Evolutionary conservation across 1,140 invertebrate species (phyloP).

Genomic region (Notospermus geniculatus): DNA sequence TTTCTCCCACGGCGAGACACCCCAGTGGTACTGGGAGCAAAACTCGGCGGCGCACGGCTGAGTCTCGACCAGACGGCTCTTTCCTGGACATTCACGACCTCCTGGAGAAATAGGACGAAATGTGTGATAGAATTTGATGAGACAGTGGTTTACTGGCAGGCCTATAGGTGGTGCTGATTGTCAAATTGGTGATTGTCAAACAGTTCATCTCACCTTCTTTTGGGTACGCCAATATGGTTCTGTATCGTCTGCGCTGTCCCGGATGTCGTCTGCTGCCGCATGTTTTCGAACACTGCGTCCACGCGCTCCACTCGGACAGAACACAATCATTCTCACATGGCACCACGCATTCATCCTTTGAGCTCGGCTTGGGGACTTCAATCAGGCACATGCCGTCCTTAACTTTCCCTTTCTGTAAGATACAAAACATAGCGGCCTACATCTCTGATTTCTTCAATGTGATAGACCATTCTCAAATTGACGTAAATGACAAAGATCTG

Average conservation of each 20-base stretch:
- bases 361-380: constrained; percentile 31
- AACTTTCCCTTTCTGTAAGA: not conserved
- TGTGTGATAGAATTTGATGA: too few species aligned
- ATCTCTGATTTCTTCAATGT: too few species aligned
- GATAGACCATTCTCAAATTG: too few species aligned
- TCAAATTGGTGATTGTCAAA: too few species aligned
- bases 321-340: constrained; percentile 69
- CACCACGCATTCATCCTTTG: constrained; percentile 59
- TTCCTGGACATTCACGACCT: constrained; percentile 13
- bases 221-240: constrained; percentile 63
- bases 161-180: too few species aligned
- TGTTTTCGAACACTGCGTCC: constrained; percentile 62
- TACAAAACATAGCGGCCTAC: too few species aligned
- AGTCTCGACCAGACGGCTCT: not conserved
- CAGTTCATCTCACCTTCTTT: too few species aligned
- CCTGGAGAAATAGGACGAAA: not conserved
- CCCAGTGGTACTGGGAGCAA: not conserved
- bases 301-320: constrained; percentile 65
- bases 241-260: constrained; percentile 57
- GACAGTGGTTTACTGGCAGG: too few species aligned
- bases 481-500: too few species aligned
- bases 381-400: constrained; percentile 27
- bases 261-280: constrained; percentile 59
- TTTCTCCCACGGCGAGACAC: constrained; percentile 8
- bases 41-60: not conserved